Percentiles rank a stretch among this genome's conserved stretches.
Evolutionary conservation across 2,888 invertebrate species (phyloP).

Genomic region (Linyphia triangularis): DNA sequence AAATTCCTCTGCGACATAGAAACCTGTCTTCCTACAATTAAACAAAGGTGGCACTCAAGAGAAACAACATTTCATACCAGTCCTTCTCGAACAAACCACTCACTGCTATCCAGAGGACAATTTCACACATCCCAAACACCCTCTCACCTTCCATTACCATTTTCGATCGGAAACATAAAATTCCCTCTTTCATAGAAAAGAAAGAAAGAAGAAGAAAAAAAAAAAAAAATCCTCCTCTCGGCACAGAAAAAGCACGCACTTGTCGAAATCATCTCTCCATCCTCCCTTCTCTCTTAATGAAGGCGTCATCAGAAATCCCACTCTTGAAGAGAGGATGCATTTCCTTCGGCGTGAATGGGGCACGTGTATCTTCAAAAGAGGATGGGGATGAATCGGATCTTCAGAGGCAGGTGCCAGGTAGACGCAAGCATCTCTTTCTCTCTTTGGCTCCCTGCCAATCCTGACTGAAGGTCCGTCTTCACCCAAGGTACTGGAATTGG

Average conservation of each 20-base stretch:
- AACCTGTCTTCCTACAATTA: too few species aligned
- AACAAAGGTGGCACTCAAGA: too few species aligned
- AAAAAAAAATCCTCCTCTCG: too few species aligned
- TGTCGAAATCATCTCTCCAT: constrained; percentile 24
- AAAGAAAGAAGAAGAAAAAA: too few species aligned
- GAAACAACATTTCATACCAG: too few species aligned
- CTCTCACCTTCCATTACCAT: not conserved
- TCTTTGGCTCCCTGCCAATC: constrained; percentile 56
- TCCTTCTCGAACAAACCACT: too few species aligned
- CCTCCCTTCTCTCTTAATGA: constrained; percentile 33
- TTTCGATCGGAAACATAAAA: not conserved
- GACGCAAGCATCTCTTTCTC: constrained; percentile 25
- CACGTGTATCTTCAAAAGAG: constrained; percentile 41
- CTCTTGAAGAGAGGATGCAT: not conserved
- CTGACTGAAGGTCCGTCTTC: constrained; percentile 1
- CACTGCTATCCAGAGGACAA: too few species aligned
- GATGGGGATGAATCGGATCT: constrained; percentile 42
- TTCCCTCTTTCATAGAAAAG: too few species aligned
- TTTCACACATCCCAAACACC: too few species aligned
- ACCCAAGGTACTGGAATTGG: not conserved
- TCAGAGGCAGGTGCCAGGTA: constrained; percentile 54
- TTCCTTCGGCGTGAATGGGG: constrained; percentile 8
- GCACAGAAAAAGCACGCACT: constrained; percentile 19
- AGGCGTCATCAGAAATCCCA: constrained; percentile 38
- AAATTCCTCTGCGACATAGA: too few species aligned